Percentiles rank a stretch among this genome's conserved stretches.
These are phyloP conservation scores for Hypocryptadius cinnamomeus DNA, from an alignment of 2,113 vertebrate genomes.

Conservation along the genomic window DNA sequence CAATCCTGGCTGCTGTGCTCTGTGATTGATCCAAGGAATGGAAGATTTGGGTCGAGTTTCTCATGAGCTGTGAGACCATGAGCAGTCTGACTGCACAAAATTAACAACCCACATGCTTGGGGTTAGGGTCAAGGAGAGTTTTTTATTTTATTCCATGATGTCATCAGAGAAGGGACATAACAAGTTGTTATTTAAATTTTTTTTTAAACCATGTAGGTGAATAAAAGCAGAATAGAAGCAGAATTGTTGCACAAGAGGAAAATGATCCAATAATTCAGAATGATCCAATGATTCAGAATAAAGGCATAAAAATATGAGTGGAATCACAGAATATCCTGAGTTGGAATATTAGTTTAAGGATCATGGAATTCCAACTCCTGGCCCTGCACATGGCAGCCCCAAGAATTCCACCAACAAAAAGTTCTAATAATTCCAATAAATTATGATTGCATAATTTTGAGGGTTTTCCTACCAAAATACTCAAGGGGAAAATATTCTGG, in stretches of 20 bases:
- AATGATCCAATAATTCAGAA: neutral
- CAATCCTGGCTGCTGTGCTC: rapidly evolving
- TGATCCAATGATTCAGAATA: neutral
- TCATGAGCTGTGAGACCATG: neutral
- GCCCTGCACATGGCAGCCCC: neutral
- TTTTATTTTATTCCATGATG: neutral
- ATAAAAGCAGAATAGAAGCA: neutral
- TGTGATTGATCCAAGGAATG: neutral
- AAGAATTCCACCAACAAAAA: neutral
- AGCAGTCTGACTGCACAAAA: neutral
- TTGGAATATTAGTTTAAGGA: neutral
- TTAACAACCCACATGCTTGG: neutral
- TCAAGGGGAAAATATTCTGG: neutral
- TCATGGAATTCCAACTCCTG: neutral
- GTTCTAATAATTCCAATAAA: neutral
- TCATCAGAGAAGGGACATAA: neutral
- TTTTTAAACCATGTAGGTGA: neutral
- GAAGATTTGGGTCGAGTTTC: neutral
- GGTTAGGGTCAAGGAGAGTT: neutral
- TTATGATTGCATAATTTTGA: neutral
- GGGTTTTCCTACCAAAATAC: neutral
- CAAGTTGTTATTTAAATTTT: neutral
- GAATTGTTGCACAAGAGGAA: neutral
- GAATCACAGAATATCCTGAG: neutral
- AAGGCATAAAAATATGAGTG: neutral